Evolutionary conservation across 1,140 invertebrate species (phyloP).

Genomic region (Drosophila willistoni): DNA sequence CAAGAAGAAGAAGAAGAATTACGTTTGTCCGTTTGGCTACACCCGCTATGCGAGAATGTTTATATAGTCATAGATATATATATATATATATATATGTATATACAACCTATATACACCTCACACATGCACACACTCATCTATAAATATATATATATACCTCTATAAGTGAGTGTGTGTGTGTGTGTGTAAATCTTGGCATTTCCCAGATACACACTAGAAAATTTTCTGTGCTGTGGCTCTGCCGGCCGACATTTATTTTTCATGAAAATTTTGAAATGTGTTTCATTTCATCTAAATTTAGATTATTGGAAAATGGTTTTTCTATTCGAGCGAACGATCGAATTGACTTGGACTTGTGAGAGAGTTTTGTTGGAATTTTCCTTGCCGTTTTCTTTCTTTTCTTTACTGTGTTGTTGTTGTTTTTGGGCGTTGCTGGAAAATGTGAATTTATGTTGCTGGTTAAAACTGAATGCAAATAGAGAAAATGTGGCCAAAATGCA

Average conservation of each 20-base stretch:
- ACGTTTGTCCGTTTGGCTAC: constrained; percentile 49
- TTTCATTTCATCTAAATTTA: constrained; percentile 81
- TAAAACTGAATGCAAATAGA: neutral
- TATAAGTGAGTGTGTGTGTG: neutral
- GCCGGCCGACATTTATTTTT: constrained; percentile 65
- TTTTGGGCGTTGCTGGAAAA: constrained; percentile 70
- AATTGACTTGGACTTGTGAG: constrained; percentile 9
- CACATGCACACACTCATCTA: constrained; percentile 31
- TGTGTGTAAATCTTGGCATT: constrained; percentile 52
- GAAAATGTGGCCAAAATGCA: constrained; percentile 6
- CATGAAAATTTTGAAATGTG: constrained; percentile 81
- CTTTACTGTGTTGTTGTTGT: constrained; percentile 8
- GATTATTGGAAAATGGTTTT: constrained; percentile 76
- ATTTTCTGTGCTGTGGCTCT: constrained; percentile 34
- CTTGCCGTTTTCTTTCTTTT: constrained; percentile 20
- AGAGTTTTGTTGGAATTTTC: constrained; percentile 53
- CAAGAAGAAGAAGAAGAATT: constrained; percentile 62
- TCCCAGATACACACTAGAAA: constrained; percentile 65
- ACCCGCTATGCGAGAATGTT: constrained; percentile 68
- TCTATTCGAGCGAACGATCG: constrained; percentile 27
- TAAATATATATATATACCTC: constrained; percentile 33
- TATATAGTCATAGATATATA: constrained; percentile 54
- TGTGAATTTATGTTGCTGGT: constrained; percentile 12
- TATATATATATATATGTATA: constrained; percentile 21
- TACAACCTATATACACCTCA: constrained; percentile 22